A percentile compares a stretch with the other conserved stretches of the same genome.
Conservation (phyloP, 2,113 vertebrate genomes). For the Paramormyrops kingsleyae region DNA sequence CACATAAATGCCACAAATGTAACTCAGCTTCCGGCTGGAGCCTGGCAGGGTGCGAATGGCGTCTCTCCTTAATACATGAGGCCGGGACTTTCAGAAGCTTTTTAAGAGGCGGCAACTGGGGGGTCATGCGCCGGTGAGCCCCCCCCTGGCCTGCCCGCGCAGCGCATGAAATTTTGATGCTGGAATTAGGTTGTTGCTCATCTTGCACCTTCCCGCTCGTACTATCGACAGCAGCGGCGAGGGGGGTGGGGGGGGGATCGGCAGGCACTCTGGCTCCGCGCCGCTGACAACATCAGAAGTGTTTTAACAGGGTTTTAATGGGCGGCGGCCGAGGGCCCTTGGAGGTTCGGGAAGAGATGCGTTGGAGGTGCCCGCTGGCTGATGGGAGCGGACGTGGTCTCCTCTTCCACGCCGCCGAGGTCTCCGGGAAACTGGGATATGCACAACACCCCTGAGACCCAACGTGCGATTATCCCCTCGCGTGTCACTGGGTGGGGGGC, state of each 20-base stretch:
- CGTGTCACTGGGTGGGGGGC: background rate
- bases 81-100: slow-evolving; percentile 51
- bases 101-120: slow-evolving; percentile 58
- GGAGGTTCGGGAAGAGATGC: slow-evolving; percentile 87
- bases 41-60: slow-evolving; percentile 51
- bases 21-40: slow-evolving; percentile 58
- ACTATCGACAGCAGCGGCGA: slow-evolving; percentile 89
- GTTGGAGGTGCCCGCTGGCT: slow-evolving; percentile 60
- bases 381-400: slow-evolving; percentile 73
- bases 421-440: background rate
- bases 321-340: slow-evolving; percentile 77
- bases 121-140: slow-evolving; percentile 58
- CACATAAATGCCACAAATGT: slow-evolving; percentile 59
- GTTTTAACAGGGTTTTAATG: slow-evolving; percentile 99
- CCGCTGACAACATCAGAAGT: slow-evolving; percentile 95
- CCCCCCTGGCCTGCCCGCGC: slow-evolving; percentile 51
- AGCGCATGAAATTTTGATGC: slow-evolving; percentile 94
- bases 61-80: slow-evolving; percentile 31
- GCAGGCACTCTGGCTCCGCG: slow-evolving; percentile 64
- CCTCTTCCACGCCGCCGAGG: slow-evolving; percentile 60
- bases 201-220: slow-evolving; percentile 89
- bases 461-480: background rate
- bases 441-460: background rate
- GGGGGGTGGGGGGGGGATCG: slow-evolving; percentile 71
- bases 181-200: slow-evolving; percentile 95